Conservation (phyloP, 2,113 vertebrate genomes). For the Zapus hudsonius region DNA sequence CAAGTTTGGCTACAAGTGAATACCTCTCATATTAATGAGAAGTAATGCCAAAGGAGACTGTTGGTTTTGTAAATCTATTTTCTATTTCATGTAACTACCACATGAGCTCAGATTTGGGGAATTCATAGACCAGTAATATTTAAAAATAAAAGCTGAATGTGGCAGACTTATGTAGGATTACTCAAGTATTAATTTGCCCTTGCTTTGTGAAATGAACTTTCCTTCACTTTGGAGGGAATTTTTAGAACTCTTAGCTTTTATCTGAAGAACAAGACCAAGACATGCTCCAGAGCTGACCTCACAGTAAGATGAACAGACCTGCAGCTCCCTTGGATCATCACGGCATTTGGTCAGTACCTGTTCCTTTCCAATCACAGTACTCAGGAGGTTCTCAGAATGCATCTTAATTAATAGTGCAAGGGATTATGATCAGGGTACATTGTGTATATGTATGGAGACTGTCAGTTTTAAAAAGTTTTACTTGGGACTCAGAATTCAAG, state of each 20-base stretch:
- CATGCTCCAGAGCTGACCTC: not conserved
- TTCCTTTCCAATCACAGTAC: not conserved
- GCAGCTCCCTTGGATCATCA: not conserved
- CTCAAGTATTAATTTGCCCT: slow-evolving; percentile 1
- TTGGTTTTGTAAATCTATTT: not conserved
- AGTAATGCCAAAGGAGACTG: not conserved
- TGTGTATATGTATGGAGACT: too few relatives aligned
- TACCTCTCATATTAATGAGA: not conserved
- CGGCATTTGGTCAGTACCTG: not conserved
- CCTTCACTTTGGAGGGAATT: slow-evolving; percentile 5
- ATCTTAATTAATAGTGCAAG: too few relatives aligned
- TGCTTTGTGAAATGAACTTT: not conserved
- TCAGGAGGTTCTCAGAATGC: not conserved
- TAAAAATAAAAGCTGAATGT: not conserved
- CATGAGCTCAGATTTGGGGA: not conserved
- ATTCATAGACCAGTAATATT: not conserved
- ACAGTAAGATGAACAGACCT: not conserved
- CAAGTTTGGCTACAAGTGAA: not conserved
- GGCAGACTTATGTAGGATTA: not conserved
- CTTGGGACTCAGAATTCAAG: slow-evolving; percentile 40
- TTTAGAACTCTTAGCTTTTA: not conserved
- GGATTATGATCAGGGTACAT: too few relatives aligned
- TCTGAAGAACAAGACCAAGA: not conserved
- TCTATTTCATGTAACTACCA: not conserved
- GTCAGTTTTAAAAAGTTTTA: too few relatives aligned